Evolutionary conservation across 1,140 invertebrate species (phyloP), one percentile per base, ranked within the genome.

Genomic region (Doryteuthis pealeii): DNA sequence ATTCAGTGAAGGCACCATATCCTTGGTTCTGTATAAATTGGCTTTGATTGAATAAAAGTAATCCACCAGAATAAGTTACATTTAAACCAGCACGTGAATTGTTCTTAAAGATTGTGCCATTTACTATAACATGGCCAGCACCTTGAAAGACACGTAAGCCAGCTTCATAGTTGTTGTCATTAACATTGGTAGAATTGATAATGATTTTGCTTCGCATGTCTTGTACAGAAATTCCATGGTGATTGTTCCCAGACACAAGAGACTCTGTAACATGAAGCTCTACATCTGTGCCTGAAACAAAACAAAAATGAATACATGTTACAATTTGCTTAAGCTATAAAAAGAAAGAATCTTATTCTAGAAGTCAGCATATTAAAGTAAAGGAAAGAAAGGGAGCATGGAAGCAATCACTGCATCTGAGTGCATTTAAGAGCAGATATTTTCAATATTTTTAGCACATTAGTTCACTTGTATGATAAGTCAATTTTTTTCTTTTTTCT

Each of bases 61-160:
- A 93, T 3, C 97, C 96, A 1, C 96, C 96, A 1, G 94, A 93
- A 74, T 95, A 94, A 0, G 96, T 97, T 4, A 98, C 93, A 81
- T 97, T 97, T 30, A 87, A 75, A 18, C 85, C 87, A 74, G 77
- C 74, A 15, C 80, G 77, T 30, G 45, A 66, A 74, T 88, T 88
- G 15, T 82, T 68, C 68, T 81, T 77, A 32, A 88, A 58, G 1
- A 78, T 66, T 3, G 83, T 84, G 66, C 84, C 83, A 72, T 86
- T 87, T 26, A 88, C 77, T 26, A 82, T 76, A 15, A 87, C 66
- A 76, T 87, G 83, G 6, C 83, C 85, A 3, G 87, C 87, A 14
- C 87, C 87, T 68, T 84, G 83, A 49, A 83, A 87, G 14, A 88
- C 75, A 0, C 83, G 76, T 18, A 88, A 58, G 18, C 87, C 87